Conservation (phyloP, 2,888 invertebrate genomes). For the Spilarctia lutea region DNA sequence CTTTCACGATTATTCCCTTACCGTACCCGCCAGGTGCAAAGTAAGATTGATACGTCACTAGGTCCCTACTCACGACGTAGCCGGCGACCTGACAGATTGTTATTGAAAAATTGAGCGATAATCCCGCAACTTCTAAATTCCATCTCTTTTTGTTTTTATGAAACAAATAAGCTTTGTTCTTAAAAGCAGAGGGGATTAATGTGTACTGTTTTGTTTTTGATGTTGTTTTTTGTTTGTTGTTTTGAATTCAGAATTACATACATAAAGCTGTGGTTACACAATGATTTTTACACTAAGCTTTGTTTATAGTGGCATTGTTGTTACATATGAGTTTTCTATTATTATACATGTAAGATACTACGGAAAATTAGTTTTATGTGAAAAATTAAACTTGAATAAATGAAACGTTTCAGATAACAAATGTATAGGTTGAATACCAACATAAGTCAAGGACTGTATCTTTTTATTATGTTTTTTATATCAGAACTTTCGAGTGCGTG, state of each 20-base stretch:
- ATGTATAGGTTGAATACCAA: too few species aligned
- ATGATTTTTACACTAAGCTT: neutral
- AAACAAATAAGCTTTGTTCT: constrained; percentile 30
- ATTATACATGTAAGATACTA: too few species aligned
- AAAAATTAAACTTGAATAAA: too few species aligned
- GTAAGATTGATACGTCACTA: constrained; percentile 76
- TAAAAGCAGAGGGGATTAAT: constrained; percentile 17
- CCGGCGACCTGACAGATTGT: constrained; percentile 75
- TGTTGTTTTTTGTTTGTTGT: neutral
- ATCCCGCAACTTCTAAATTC: constrained; percentile 74
- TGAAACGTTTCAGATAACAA: too few species aligned
- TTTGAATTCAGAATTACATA: neutral
- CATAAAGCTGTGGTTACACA: neutral
- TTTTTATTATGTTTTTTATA: too few species aligned
- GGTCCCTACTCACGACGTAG: constrained; percentile 16
- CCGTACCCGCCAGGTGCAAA: constrained; percentile 66
- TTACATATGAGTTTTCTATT: too few species aligned
- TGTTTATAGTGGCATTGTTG: neutral
- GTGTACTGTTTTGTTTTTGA: constrained; percentile 9
- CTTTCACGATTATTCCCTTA: constrained; percentile 30
- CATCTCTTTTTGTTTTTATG: constrained; percentile 36
- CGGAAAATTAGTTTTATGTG: too few species aligned
- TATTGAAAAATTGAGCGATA: constrained; percentile 85
- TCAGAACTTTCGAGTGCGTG: too few species aligned
- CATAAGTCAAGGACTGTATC: too few species aligned